These are phyloP conservation scores for Sisor rabdophorus DNA, from an alignment of 2,113 vertebrate species.

Conservation along the genomic window DNA sequence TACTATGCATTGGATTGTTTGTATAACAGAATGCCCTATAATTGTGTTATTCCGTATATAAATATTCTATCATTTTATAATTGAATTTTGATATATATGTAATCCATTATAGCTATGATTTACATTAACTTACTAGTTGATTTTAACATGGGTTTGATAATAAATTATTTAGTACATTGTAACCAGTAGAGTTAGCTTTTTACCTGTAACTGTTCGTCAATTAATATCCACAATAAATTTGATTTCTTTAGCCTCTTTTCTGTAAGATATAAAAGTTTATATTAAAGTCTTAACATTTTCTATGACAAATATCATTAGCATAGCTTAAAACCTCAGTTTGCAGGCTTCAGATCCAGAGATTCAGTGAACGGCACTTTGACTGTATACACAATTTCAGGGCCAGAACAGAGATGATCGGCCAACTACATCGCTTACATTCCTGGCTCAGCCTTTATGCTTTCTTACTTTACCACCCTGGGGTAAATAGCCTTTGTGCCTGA, in stretches of 20 bases:
- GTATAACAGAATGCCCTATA: background rate
- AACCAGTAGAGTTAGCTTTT: background rate
- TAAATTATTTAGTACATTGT: too few species aligned
- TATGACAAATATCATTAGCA: conserved; percentile 8
- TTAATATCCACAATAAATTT: background rate
- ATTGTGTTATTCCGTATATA: background rate
- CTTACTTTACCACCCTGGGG: background rate
- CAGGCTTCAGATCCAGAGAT: conserved; percentile 29
- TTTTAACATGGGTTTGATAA: background rate
- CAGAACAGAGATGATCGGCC: conserved; percentile 6
- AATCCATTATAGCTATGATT: background rate
- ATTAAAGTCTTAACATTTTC: background rate
- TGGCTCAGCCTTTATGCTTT: conserved; percentile 18
- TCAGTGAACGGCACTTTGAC: conserved; percentile 18
- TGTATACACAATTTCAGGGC: conserved; percentile 17
- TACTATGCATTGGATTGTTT: background rate
- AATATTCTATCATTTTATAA: background rate
- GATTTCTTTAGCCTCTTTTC: background rate
- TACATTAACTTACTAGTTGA: background rate
- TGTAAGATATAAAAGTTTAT: background rate
- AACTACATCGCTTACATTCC: conserved; percentile 16
- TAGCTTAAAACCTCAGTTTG: background rate
- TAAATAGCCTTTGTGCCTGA: conserved; percentile 14
- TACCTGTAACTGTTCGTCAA: background rate
- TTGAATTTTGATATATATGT: background rate